Evolutionary conservation across 2,797 vertebrate genomes (phyloP).

Genomic region (Malurus leucopterus): DNA sequence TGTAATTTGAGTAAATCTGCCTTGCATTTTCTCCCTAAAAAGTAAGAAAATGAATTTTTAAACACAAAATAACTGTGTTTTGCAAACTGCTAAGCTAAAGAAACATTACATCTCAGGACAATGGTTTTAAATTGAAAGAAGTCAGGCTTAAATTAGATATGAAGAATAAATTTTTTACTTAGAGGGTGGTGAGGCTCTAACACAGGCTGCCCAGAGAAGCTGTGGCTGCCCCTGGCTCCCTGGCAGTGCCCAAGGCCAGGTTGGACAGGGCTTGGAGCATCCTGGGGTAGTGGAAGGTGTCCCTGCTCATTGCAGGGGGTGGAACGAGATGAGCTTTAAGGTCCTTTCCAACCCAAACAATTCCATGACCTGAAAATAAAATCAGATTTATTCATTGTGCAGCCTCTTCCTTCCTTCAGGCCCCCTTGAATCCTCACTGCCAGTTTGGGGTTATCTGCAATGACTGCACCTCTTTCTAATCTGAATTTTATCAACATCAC

Average conservation of each 20-base stretch:
- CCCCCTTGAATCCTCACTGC: not conserved
- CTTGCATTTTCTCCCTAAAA: not conserved
- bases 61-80: not conserved
- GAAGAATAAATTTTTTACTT: not conserved
- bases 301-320: not conserved
- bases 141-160: not conserved
- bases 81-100: not conserved
- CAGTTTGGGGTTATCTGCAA: not conserved
- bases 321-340: not conserved
- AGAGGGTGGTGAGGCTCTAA: not conserved
- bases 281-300: not conserved
- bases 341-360: not conserved
- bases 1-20: not conserved
- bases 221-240: not conserved
- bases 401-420: not conserved
- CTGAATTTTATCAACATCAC: not conserved
- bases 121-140: not conserved
- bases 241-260: not conserved
- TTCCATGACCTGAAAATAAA: not conserved
- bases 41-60: not conserved
- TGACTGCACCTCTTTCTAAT: not conserved
- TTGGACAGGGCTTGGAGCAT: rapidly evolving
- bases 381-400: not conserved
- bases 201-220: rapidly evolving
- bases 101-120: not conserved